Conservation (phyloP, 2,888 invertebrate genomes). For the Allophyes oxyacanthae region DNA sequence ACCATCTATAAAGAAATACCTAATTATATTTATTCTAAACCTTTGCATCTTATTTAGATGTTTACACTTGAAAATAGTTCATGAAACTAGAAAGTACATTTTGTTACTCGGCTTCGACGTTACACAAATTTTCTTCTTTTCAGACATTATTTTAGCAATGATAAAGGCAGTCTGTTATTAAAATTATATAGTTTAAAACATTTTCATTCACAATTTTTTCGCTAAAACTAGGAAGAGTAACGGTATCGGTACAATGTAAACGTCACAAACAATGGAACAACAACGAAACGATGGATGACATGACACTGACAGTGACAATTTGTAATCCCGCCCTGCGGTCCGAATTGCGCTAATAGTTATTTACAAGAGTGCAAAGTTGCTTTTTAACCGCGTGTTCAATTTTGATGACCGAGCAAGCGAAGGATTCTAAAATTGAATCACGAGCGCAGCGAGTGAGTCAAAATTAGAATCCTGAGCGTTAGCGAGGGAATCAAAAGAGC, state of each 20-base stretch:
- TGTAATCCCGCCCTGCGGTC: too few relatives aligned
- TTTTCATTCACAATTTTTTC: conserved; percentile 35
- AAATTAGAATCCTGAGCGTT: too few relatives aligned
- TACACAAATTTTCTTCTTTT: conserved; percentile 30
- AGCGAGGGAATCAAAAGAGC: too few relatives aligned
- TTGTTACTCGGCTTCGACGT: conserved; percentile 30
- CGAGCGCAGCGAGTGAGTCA: too few relatives aligned
- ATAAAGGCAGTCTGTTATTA: not conserved
- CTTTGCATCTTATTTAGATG: too few relatives aligned
- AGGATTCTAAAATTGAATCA: too few relatives aligned
- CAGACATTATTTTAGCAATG: conserved; percentile 29
- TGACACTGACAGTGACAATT: too few relatives aligned
- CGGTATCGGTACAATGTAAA: conserved; percentile 25
- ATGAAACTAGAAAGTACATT: conserved; percentile 51
- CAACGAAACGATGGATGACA: not conserved
- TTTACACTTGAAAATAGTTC: not conserved
- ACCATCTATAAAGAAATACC: conserved; percentile 81
- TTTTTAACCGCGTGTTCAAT: too few relatives aligned
- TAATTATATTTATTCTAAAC: conserved; percentile 40
- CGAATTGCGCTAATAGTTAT: too few relatives aligned
- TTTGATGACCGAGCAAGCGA: too few relatives aligned
- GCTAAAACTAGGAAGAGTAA: conserved; percentile 16
- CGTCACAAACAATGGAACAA: not conserved
- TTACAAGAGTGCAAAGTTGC: too few relatives aligned
- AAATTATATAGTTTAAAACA: conserved; percentile 9